Evolutionary conservation across 2,113 vertebrate species (phyloP).

Genomic region (Oryzias javanicus): DNA sequence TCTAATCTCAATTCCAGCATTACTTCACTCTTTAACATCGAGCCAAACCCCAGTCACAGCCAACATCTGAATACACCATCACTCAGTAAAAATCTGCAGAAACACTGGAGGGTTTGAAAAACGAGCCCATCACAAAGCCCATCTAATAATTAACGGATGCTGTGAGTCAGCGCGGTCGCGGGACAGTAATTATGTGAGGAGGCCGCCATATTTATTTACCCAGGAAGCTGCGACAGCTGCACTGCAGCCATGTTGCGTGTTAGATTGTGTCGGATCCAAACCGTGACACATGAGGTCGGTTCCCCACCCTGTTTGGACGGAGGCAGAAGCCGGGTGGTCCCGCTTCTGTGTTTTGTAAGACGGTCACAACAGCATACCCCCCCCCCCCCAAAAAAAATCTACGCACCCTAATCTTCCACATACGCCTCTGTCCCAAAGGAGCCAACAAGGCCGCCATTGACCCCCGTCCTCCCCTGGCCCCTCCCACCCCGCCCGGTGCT

Average conservation of each 20-base stretch:
- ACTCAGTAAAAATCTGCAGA: conserved; percentile 60
- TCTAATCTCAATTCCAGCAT: conserved; percentile 62
- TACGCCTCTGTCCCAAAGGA: conserved; percentile 37
- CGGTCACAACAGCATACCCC: conserved; percentile 65
- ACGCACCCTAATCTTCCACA: conserved; percentile 46
- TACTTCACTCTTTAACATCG: conserved; percentile 54
- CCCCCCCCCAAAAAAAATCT: conserved; percentile 47
- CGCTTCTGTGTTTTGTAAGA: conserved; percentile 51
- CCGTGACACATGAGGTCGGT: conserved; percentile 55
- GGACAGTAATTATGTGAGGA: conserved; percentile 53
- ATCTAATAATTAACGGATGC: conserved; percentile 68
- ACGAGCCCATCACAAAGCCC: conserved; percentile 36
- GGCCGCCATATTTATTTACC: conserved; percentile 71
- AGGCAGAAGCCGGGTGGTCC: conserved; percentile 73
- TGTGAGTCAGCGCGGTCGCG: conserved; percentile 57
- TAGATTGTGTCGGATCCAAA: conserved; percentile 62
- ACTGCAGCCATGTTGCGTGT: conserved; percentile 50
- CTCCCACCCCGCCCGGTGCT: conserved; percentile 63
- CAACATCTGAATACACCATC: conserved; percentile 63
- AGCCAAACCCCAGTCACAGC: conserved; percentile 64
- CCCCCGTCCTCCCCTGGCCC: conserved; percentile 52
- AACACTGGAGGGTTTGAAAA: conserved; percentile 40
- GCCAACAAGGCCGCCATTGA: conserved; percentile 78
- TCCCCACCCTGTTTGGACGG: neutral
- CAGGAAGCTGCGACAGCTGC: conserved; percentile 59